Evolutionary conservation across 2,888 invertebrate species (phyloP), one percentile per base, ranked within the genome.

Genomic region (Phaonia tiefii): DNA sequence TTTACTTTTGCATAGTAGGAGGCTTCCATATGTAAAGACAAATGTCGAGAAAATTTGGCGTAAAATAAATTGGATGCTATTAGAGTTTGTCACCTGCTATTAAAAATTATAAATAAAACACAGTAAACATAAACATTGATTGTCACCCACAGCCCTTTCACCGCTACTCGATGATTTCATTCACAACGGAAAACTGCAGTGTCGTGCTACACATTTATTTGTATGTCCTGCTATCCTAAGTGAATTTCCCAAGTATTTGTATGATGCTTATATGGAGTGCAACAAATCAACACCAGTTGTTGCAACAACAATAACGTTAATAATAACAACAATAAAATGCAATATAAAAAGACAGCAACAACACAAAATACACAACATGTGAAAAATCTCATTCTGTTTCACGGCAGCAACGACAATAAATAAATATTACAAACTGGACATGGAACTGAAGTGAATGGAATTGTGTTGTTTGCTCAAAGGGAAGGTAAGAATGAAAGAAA

Each of bases 51-150:
- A n/a, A n/a, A n/a, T n/a, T n/a, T n/a, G n/a, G n/a, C n/a, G n/a
- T n/a, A n/a, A n/a, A n/a, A n/a, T n/a, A n/a, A n/a, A n/a, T n/a
- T n/a, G n/a, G n/a, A n/a, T n/a, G n/a, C n/a, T n/a, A n/a, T n/a
- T n/a, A n/a, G n/a, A n/a, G n/a, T n/a, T n/a, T n/a, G n/a, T n/a
- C n/a, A n/a, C 76, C 80, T 76, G 65, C 70, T 74, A 80, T 80
- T 76, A 80, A 80, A 70, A 74, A 60, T 66, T 74, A 80, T 76
- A 80, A 80, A 80, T 80, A 70, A 74, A 37, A 74, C 42, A n/a
- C 58, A 65, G 51, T 22, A 80, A 73, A 65, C 31, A 76, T 70
- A 76, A 80, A 80, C 76, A 42, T 65, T 66, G 69, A 44, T 51
- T 20, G 39, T 60, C 37, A 39, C 7, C 37, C 37, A n/a, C 31